These are phyloP conservation scores for Menura novaehollandiae DNA, from an alignment of 2,113 vertebrate species.

Conservation along the genomic window DNA sequence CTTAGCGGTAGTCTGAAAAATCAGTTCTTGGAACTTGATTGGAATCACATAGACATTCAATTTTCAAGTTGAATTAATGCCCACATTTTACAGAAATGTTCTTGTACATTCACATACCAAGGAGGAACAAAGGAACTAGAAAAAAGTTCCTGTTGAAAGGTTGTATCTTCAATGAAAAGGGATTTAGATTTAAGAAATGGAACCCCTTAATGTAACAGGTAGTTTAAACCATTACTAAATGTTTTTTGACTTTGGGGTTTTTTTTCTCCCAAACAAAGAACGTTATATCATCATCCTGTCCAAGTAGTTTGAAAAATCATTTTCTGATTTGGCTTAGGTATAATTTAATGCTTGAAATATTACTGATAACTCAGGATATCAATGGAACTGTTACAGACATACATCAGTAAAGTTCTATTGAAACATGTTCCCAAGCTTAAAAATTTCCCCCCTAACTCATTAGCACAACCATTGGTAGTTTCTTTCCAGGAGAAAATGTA, in stretches of 20 bases:
- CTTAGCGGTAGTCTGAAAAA: background rate
- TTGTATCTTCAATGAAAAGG: background rate
- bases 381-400: background rate
- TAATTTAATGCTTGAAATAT: background rate
- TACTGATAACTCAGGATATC: background rate
- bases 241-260: rapidly evolving
- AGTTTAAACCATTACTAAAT: background rate
- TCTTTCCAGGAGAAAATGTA: background rate
- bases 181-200: background rate
- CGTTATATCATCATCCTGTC: background rate
- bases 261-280: background rate
- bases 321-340: background rate
- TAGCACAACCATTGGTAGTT: background rate
- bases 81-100: background rate
- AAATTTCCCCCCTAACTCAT: background rate
- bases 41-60: background rate
- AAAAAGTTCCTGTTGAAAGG: background rate
- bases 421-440: background rate
- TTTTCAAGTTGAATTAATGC: background rate
- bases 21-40: background rate
- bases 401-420: background rate
- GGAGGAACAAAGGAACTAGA: background rate
- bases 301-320: background rate
- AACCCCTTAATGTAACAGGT: background rate
- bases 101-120: background rate